These are phyloP conservation scores for Scaptomyza graminum DNA, from an alignment of 1,140 invertebrate species.

Conservation along the genomic window DNA sequence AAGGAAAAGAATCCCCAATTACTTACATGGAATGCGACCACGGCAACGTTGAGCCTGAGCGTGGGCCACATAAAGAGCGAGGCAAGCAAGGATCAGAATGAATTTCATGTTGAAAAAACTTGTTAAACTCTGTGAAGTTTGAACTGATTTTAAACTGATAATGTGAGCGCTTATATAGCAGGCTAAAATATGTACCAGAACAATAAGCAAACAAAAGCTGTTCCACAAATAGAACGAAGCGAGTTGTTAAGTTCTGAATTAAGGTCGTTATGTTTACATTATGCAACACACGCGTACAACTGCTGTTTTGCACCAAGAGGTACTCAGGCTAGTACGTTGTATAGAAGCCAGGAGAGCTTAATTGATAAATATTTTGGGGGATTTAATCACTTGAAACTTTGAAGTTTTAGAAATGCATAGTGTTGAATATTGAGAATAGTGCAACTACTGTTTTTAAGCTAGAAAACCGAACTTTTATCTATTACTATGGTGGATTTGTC, in stretches of 20 bases:
- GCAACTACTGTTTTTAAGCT: no score
- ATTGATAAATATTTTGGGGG: no score
- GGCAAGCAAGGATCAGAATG: conserved; percentile 28
- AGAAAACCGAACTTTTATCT: no score
- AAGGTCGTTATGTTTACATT: neutral
- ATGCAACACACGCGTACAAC: neutral
- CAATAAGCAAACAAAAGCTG: neutral
- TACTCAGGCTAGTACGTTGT: no score
- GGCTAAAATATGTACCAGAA: neutral
- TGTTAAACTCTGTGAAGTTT: conserved; percentile 2
- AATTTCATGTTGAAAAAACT: conserved; percentile 30
- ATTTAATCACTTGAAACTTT: no score
- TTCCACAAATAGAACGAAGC: neutral
- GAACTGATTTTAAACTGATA: conserved; percentile 17
- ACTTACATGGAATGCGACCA: neutral
- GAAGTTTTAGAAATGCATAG: no score
- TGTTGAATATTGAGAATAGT: no score
- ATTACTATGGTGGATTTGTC: no score
- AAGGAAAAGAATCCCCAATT: neutral
- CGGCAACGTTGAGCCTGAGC: conserved; percentile 7
- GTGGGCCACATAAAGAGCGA: conserved; percentile 19
- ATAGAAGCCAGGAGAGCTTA: no score
- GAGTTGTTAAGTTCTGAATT: neutral
- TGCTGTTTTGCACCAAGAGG: neutral
- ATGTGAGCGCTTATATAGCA: conserved; percentile 19